Base-by-base conservation (phyloP, 37 sponge, comb jelly and placozoan genomes). In the Sycon ciliatum region DNA sequence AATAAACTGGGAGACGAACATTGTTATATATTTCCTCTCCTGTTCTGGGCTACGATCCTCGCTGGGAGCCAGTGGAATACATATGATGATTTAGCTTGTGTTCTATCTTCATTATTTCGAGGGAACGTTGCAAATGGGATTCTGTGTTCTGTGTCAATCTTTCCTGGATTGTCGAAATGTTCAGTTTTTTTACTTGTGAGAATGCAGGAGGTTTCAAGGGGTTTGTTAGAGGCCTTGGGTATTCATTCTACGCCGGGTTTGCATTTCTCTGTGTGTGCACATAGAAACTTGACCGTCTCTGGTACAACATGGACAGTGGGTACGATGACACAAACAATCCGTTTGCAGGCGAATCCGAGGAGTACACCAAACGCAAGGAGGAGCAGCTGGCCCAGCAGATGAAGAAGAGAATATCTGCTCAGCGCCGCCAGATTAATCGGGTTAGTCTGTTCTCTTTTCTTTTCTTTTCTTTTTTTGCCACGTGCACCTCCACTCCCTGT, bases 281-380 rank as follows among this genome's bases (percentile, higher is more conserved):
- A 34, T 53, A 93, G 87, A 65, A 86, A 20, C 69, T 98, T 73
- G 99, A 98, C 35, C 81, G 99, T n/a, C 94, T 91, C 9, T 98
- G 99, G 99, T 98, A 98, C 39, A 91, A 86, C 72, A 64, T 82
- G 77, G 99, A 98, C 72, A 65, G 57, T 29, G 78, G 69, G 38
- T 98, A 93, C 75, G 94, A 98, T 76, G 90, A 86, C 28, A 81
- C 81, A 38, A 81, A 87, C 69, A 89, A 93, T 36, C 87, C 89
- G 3, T 84, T 98, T 75, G 90, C 94, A 74, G 79, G 79, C 70
- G 78, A 93, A 2, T 68, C 90, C 36, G 91, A 89, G 31, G 93
- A 92, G 63, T 98, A 98, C 60, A 84, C 83, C 36, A 76, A 87
- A 71, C 85, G 87, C 85, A 92, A 88, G 68, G 94, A 93, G 58